These are phyloP conservation scores for Laspeyria flexula DNA, from an alignment of 2,888 invertebrate species.

Conservation along the genomic window DNA sequence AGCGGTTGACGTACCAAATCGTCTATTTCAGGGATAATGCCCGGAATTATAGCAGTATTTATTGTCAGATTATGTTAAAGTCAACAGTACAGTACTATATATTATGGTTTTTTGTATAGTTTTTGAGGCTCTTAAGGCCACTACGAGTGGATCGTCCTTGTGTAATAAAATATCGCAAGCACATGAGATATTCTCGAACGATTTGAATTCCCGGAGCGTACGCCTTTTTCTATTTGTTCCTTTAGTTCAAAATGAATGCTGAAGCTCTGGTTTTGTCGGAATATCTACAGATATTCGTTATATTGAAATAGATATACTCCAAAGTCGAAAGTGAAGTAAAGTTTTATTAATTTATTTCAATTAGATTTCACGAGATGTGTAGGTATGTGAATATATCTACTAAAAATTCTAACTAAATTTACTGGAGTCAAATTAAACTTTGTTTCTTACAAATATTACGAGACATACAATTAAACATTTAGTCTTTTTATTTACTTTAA, in stretches of 20 bases:
- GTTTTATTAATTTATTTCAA: too few relatives aligned
- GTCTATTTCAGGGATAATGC: constrained; percentile 44
- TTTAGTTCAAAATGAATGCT: constrained; percentile 6
- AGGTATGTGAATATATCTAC: too few relatives aligned
- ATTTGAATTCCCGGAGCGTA: constrained; percentile 25
- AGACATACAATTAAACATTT: too few relatives aligned
- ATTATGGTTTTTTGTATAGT: constrained; percentile 23
- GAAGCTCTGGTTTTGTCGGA: background rate
- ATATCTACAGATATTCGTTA: too few relatives aligned
- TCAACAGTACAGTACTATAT: constrained; percentile 25
- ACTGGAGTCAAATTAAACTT: too few relatives aligned
- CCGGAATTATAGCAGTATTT: constrained; percentile 44
- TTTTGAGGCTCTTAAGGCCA: constrained; percentile 18
- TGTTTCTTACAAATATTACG: too few relatives aligned
- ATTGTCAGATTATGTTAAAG: constrained; percentile 44
- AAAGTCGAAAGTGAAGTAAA: too few relatives aligned
- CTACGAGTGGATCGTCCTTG: constrained; percentile 15
- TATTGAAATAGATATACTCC: too few relatives aligned
- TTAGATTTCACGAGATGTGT: too few relatives aligned
- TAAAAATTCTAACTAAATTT: too few relatives aligned
- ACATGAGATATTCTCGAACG: constrained; percentile 14
- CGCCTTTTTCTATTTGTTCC: constrained; percentile 10
- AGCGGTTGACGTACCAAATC: constrained; percentile 36
- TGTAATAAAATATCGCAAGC: constrained; percentile 19
- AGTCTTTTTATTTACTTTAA: too few relatives aligned